phyloP scores from a whole-genome alignment of 64 coral and sea anemone species.

The Catalaphyllia jardinei region DNA sequence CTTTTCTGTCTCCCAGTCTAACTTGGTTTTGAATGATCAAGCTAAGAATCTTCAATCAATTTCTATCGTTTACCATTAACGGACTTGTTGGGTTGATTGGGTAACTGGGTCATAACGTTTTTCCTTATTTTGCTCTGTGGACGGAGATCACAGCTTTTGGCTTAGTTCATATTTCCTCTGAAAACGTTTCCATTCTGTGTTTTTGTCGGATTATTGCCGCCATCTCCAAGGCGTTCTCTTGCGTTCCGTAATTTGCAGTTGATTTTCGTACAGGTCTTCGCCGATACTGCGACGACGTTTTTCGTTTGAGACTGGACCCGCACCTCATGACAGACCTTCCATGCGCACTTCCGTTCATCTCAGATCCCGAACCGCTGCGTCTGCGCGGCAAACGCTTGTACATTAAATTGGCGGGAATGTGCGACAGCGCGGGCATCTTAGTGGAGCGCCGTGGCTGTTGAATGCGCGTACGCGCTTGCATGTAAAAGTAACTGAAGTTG shows the following conservation, averaged over 20 bases:
- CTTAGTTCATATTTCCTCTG: neutral
- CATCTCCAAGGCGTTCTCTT: neutral
- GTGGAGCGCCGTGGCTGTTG: constrained; percentile 84
- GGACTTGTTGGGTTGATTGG: too few species aligned
- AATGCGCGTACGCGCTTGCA: constrained; percentile 93
- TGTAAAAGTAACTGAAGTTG: constrained; percentile 92
- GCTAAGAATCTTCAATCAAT: too few species aligned
- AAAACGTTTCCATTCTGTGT: neutral
- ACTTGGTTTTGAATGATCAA: too few species aligned
- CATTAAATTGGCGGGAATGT: constrained; percentile 76
- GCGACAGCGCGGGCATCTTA: constrained; percentile 54
- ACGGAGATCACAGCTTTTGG: too few species aligned
- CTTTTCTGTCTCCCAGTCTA: too few species aligned
- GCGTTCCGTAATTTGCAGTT: neutral
- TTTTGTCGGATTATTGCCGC: neutral
- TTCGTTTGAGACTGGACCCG: neutral
- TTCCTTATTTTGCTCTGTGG: too few species aligned
- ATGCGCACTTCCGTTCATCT: neutral
- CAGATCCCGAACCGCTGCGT: constrained; percentile 22
- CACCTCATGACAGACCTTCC: neutral
- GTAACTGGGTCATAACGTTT: too few species aligned
- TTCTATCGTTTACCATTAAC: too few species aligned
- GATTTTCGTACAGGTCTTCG: constrained; percentile 10
- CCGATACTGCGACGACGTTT: constrained; percentile 19
- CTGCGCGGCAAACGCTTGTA: constrained; percentile 42